Evolutionary conservation across 2,888 invertebrate genomes (phyloP), one percentile per base, ranked within the genome.

Genomic region (Augiades crinisus): DNA sequence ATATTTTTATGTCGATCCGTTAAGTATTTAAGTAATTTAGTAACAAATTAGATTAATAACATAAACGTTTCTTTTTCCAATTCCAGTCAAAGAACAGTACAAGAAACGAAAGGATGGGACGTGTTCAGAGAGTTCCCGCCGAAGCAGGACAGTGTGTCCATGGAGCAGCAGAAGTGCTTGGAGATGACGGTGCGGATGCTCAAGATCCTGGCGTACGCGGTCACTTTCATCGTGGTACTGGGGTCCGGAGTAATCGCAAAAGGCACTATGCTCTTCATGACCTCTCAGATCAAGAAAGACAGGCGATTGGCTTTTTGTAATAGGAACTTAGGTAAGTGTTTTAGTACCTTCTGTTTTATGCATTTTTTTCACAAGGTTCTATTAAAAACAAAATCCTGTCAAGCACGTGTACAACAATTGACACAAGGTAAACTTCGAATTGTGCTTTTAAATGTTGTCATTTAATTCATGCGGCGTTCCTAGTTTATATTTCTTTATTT

Each of bases 31-130:
- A n/a, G n/a, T n/a, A n/a, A n/a, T n/a, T n/a, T n/a, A n/a, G n/a
- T n/a, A n/a, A n/a, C n/a, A n/a, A n/a, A n/a, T n/a, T n/a, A n/a
- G n/a, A n/a, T n/a, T n/a, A n/a, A n/a, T n/a, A n/a, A n/a, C n/a
- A n/a, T 10, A 17, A 17, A 10, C 12, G 33, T 55, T 19, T 45
- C 47, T 22, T 55, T 60, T 59, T 51, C 60, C 8, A 27, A 59
- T 90, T 92, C 31, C 91, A 96, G 96, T 75, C 94, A 94, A 84
- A 91, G 96, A 72, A 95, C 95, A 56, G 93, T 95, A 65, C 94
- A 94, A 72, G 96, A 96, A 81, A 95, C 95, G 66, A 96, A 96
- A 94, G 95, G 95, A 93, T 98, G 98, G 98, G 98, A 98, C 92
- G 97, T 98, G 54, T 98, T 98, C 90, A 91, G 97, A 73, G 95